A percentile compares a stretch with the other conserved stretches of the same genome.
Evolutionary conservation across 2,797 vertebrate species (phyloP).

Genomic region (Pseudochirops corinnae): DNA sequence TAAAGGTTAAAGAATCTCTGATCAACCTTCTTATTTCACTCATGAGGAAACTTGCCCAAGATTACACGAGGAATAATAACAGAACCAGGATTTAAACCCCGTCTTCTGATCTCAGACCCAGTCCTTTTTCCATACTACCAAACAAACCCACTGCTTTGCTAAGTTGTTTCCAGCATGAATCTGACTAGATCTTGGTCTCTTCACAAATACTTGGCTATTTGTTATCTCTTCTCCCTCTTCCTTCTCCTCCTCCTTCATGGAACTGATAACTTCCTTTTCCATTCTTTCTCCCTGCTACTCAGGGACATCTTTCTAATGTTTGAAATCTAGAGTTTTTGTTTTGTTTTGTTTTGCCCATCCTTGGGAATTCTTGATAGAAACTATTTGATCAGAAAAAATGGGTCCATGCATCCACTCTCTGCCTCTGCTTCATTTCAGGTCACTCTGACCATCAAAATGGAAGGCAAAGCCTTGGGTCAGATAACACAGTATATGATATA

Average conservation of each 20-base stretch:
- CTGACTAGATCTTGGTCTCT: not conserved
- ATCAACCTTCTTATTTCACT: not conserved
- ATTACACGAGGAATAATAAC: not conserved
- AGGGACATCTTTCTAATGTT: not conserved
- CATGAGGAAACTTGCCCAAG: not conserved
- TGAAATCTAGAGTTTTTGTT: constrained; percentile 8
- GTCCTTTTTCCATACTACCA: not conserved
- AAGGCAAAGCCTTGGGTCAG: not conserved
- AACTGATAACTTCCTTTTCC: constrained; percentile 3
- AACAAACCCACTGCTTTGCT: not conserved
- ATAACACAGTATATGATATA: not conserved
- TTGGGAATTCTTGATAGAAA: constrained; percentile 47
- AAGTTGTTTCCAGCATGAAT: not conserved
- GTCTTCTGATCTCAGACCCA: not conserved
- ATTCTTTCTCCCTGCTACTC: constrained; percentile 37
- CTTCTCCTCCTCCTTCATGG: not conserved
- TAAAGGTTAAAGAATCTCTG: not conserved
- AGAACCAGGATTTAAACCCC: not conserved
- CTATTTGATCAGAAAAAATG: constrained; percentile 46
- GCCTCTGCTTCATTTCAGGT: constrained; percentile 6
- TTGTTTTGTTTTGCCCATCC: not conserved
- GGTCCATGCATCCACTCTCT: not conserved
- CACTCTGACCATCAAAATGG: not conserved
- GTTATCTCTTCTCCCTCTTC: not conserved
- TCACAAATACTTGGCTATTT: not conserved